phyloP scores from a whole-genome alignment of 2,113 vertebrate species.

The Urocolius indicus region DNA sequence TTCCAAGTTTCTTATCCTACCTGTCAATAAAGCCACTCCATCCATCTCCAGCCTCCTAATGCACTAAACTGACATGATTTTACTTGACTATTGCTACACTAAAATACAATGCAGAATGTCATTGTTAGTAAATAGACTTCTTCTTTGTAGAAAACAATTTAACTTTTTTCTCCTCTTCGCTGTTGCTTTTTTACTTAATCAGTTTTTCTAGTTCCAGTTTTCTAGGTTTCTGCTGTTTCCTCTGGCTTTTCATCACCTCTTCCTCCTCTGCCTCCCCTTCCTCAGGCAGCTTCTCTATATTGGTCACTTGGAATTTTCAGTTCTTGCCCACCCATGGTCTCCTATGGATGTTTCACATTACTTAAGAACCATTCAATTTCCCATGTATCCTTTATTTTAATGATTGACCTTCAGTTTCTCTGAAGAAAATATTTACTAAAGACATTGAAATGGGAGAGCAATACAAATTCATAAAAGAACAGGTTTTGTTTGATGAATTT shows the following conservation, averaged over 20 bases:
- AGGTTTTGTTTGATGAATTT: not conserved
- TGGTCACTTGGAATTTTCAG: not conserved
- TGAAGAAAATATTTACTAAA: not conserved
- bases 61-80: not conserved
- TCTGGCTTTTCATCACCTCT: not conserved
- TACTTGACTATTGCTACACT: constrained; percentile 2
- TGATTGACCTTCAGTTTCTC: not conserved
- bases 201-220: not conserved
- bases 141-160: not conserved
- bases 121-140: constrained; percentile 21
- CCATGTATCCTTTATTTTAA: not conserved
- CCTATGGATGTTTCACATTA: not conserved
- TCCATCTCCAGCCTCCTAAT: not conserved
- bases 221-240: not conserved
- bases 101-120: not conserved
- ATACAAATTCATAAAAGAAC: not conserved
- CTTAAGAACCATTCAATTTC: not conserved
- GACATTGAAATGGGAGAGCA: not conserved
- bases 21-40: constrained; percentile 35
- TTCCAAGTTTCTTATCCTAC: not conserved
- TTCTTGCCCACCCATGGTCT: not conserved
- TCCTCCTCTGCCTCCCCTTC: not conserved
- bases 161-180: not conserved
- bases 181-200: not conserved
- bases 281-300: not conserved